These are phyloP conservation scores for Bovichtus variegatus DNA, from an alignment of 2,797 vertebrate genomes.

Conservation along the genomic window DNA sequence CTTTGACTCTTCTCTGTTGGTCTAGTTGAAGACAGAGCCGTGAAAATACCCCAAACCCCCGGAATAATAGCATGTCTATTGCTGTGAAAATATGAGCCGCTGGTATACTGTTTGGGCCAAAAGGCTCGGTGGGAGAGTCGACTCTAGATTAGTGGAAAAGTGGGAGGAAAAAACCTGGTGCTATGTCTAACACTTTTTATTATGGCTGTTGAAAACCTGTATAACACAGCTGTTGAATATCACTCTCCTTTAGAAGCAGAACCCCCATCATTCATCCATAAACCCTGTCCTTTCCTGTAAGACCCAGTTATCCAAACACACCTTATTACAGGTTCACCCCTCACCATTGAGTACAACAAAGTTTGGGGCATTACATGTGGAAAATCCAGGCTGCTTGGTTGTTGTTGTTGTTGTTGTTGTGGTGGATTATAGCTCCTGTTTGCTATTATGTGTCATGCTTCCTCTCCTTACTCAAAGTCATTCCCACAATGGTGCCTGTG, in stretches of 20 bases:
- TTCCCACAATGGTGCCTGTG: conserved; percentile 24
- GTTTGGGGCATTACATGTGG: conserved; percentile 34
- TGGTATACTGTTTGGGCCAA: conserved; percentile 64
- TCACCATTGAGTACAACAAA: conserved; percentile 28
- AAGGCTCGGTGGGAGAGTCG: conserved; percentile 69
- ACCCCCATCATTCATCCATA: conserved; percentile 40
- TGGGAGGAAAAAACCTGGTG: conserved; percentile 74
- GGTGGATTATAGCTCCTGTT: conserved; percentile 44
- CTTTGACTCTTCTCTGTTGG: conserved; percentile 20
- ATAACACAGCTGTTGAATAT: conserved; percentile 78
- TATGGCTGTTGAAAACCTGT: conserved; percentile 76
- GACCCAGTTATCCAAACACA: conserved; percentile 54
- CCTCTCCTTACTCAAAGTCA: conserved; percentile 19
- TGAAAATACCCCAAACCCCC: conserved; percentile 47
- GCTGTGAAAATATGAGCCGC: conserved; percentile 67
- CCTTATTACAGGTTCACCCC: conserved; percentile 44
- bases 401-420: conserved; percentile 22
- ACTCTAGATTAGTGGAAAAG: conserved; percentile 69
- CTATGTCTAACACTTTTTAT: conserved; percentile 79
- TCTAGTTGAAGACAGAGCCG: conserved; percentile 11
- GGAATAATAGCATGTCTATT: conserved; percentile 55
- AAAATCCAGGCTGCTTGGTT: conserved; percentile 38
- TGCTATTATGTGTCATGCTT: conserved; percentile 38
- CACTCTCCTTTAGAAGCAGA: conserved; percentile 59
- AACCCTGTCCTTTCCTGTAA: conserved; percentile 48